Conservation (phyloP, 2,888 invertebrate genomes). For the Odontomyia ornata region DNA sequence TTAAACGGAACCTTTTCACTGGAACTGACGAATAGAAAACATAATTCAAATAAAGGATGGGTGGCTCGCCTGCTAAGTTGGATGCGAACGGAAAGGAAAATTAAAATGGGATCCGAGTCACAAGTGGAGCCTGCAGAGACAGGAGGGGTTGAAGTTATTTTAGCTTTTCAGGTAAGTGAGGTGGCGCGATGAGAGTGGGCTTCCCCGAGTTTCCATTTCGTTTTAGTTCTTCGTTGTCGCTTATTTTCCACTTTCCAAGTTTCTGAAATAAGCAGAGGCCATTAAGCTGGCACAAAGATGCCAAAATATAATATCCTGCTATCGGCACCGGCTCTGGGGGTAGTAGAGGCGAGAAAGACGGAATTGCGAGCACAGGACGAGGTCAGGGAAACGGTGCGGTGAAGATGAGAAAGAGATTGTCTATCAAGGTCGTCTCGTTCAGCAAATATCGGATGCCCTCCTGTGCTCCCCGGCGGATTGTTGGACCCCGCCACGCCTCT, state of each 20-base stretch:
- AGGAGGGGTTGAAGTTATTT: slow-evolving; percentile 19
- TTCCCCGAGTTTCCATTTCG: slow-evolving; percentile 36
- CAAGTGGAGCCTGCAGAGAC: neutral
- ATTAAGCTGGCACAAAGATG: slow-evolving; percentile 21
- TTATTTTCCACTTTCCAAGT: slow-evolving; percentile 32
- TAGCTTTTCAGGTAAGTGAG: slow-evolving; percentile 27
- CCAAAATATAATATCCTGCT: slow-evolving; percentile 21
- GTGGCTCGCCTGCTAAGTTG: neutral
- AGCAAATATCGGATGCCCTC: slow-evolving; percentile 23
- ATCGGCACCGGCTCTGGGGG: neutral
- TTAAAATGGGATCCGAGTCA: slow-evolving; percentile 28
- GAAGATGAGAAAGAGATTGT: slow-evolving; percentile 34
- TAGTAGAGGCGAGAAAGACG: neutral
- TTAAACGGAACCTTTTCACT: slow-evolving; percentile 19
- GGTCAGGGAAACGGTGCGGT: slow-evolving; percentile 21
- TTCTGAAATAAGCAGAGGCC: slow-evolving; percentile 19
- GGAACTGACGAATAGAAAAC: slow-evolving; percentile 9
- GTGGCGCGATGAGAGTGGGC: slow-evolving; percentile 10
- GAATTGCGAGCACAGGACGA: slow-evolving; percentile 9
- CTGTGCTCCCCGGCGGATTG: neutral
- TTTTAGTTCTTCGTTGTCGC: slow-evolving; percentile 37
- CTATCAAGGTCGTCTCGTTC: slow-evolving; percentile 43
- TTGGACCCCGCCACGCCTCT: neutral
- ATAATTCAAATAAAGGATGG: slow-evolving; percentile 16
- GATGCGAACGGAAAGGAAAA: slow-evolving; percentile 35